Conservation (phyloP, 2,113 vertebrate species). For the Carlito syrichta region DNA sequence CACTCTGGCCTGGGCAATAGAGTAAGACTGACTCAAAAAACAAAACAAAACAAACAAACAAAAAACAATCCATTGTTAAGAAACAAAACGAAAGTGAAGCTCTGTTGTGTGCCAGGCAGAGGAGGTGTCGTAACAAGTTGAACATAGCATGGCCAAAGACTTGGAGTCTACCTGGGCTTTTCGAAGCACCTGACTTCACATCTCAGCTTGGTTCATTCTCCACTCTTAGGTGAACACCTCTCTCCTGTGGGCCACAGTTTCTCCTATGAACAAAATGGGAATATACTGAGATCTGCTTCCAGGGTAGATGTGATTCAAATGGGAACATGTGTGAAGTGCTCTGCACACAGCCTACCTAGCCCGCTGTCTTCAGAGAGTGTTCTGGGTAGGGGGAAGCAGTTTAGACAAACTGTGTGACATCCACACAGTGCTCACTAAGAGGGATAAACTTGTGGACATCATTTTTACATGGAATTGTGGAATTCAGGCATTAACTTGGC, state of each 20-base stretch:
- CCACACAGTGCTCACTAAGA: not conserved
- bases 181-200: not conserved
- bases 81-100: not conserved
- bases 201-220: not conserved
- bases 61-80: not conserved
- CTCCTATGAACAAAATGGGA: not conserved
- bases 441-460: too few species aligned
- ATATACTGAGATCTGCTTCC: not conserved
- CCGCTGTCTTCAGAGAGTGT: not conserved
- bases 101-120: not conserved
- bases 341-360: not conserved
- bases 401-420: not conserved
- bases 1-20: too few species aligned
- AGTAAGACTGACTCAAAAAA: too few species aligned
- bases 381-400: not conserved
- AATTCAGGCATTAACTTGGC: not conserved
- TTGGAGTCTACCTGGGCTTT: not conserved
- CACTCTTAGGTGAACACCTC: not conserved
- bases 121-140: not conserved
- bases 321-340: not conserved
- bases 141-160: not conserved
- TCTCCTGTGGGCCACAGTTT: not conserved
- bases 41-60: too few species aligned
- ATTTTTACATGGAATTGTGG: not conserved
- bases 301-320: too few species aligned